These are phyloP conservation scores for Polietes domitor DNA, from an alignment of 2,888 invertebrate species.

Conservation along the genomic window DNA sequence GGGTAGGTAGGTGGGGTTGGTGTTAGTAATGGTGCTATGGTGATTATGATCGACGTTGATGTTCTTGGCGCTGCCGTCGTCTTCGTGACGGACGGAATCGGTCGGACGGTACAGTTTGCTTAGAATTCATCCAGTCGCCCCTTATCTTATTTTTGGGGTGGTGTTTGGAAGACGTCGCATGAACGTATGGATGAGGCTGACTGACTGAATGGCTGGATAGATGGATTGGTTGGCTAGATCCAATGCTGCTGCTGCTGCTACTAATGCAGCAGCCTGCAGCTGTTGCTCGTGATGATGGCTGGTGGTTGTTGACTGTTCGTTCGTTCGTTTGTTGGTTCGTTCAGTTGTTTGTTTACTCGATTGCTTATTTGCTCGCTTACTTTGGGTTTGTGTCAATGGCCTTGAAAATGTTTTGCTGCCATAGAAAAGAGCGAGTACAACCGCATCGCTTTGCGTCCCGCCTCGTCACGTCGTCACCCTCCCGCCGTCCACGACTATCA, in stretches of 20 bases:
- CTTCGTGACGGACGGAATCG: not conserved
- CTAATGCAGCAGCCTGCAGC: not conserved
- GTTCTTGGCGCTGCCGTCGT: conserved; percentile 14
- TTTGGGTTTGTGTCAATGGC: conserved; percentile 61
- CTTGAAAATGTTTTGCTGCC: conserved; percentile 59
- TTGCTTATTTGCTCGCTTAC: conserved; percentile 57
- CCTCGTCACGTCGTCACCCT: no score
- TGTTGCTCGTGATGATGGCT: not conserved
- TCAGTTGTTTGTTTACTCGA: conserved; percentile 43
- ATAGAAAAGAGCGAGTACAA: conserved; percentile 7
- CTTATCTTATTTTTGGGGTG: not conserved
- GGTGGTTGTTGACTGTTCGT: conserved; percentile 19
- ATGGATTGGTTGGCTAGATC: conserved; percentile 38
- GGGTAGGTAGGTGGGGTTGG: not conserved
- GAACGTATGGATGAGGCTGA: not conserved
- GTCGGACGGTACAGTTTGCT: not conserved
- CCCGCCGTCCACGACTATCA: not conserved
- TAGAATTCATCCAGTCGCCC: conserved; percentile 25
- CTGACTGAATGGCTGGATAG: conserved; percentile 10
- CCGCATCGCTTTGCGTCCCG: not conserved
- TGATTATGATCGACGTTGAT: conserved; percentile 42
- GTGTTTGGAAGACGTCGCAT: not conserved
- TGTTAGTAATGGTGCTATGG: conserved; percentile 35
- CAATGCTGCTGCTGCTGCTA: conserved; percentile 2
- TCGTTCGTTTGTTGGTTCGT: conserved; percentile 9